phyloP scores from a whole-genome alignment of 2,113 vertebrate genomes.

The Grantiella picta region DNA sequence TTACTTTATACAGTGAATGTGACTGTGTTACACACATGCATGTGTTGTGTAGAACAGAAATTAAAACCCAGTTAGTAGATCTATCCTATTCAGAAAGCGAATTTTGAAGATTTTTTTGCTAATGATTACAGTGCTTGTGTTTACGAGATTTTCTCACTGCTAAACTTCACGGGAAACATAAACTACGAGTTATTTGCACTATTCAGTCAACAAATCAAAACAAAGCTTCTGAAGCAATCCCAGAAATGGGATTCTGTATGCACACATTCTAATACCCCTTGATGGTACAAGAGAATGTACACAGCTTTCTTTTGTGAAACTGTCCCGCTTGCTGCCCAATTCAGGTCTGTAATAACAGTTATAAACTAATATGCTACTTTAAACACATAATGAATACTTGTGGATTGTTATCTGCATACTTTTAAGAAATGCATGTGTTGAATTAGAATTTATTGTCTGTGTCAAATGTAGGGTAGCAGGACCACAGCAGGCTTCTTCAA shows the following conservation, averaged over 20 bases:
- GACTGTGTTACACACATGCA: background rate
- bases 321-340: fast-evolving
- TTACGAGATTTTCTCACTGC: background rate
- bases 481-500: background rate
- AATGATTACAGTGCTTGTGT: background rate
- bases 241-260: background rate
- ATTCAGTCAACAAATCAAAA: background rate
- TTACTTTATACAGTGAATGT: background rate
- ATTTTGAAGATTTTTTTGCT: background rate
- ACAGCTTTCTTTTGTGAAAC: background rate
- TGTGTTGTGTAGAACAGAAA: background rate
- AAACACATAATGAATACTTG: background rate
- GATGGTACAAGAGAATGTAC: background rate
- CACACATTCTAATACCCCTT: background rate
- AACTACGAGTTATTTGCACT: background rate
- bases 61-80: background rate
- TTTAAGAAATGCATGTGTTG: background rate
- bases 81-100: background rate
- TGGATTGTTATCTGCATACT: background rate
- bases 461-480: background rate
- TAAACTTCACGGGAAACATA: background rate
- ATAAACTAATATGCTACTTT: background rate
- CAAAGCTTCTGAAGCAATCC: background rate
- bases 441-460: background rate
- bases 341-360: background rate